phyloP scores from a whole-genome alignment of 2,113 vertebrate species.

The Ia io region DNA sequence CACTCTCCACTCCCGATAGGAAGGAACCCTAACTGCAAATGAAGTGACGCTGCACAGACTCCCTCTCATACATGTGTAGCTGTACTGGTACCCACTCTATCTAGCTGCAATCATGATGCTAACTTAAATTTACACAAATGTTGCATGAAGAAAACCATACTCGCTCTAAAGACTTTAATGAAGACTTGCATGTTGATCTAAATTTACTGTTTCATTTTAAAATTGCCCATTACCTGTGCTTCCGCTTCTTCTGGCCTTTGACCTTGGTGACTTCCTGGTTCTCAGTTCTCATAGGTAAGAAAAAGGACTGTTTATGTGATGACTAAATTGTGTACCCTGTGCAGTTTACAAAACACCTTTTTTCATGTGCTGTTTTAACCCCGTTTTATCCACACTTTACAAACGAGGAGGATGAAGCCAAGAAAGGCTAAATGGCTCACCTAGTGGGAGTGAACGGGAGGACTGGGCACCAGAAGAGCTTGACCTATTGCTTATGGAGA shows the following conservation, averaged over 20 bases:
- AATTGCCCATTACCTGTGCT: neutral
- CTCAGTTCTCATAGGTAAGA: neutral
- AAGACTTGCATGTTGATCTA: neutral
- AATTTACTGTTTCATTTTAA: neutral
- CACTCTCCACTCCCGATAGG: neutral
- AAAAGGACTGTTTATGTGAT: neutral
- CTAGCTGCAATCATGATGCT: neutral
- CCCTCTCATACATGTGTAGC: neutral
- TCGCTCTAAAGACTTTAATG: neutral
- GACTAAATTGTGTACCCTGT: fast-evolving
- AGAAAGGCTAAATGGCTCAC: neutral
- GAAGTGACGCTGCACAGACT: neutral
- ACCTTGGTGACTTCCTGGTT: neutral
- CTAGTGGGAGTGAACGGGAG: neutral
- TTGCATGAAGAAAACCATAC: neutral
- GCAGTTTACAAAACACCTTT: neutral
- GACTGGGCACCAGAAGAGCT: neutral
- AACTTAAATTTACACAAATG: neutral
- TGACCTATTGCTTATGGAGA: neutral
- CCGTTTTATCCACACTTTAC: neutral
- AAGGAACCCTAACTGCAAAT: neutral
- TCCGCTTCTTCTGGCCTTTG: neutral
- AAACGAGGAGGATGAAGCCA: neutral
- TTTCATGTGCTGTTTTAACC: neutral
- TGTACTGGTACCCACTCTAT: neutral